These are phyloP conservation scores for Hylia prasina DNA, from an alignment of 2,113 vertebrate species.

Conservation along the genomic window DNA sequence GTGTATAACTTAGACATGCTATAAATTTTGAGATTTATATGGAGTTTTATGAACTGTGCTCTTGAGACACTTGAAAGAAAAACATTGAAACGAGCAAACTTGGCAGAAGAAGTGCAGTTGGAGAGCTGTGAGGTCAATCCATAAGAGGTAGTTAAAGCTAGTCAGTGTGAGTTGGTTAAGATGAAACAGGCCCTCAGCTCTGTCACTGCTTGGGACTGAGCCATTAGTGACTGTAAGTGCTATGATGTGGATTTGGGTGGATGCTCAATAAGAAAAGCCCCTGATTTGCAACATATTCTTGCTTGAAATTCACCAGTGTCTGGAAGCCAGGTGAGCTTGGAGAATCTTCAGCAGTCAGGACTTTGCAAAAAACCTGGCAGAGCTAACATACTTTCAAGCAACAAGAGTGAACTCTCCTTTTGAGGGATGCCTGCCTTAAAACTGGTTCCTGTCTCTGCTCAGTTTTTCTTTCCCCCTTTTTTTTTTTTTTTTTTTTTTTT, in stretches of 20 bases:
- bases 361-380: not conserved
- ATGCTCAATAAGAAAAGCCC: not conserved
- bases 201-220: slow-evolving; percentile 10
- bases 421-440: not conserved
- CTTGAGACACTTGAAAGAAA: slow-evolving; percentile 42
- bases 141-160: not conserved
- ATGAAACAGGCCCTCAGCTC: not conserved
- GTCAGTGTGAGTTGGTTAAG: slow-evolving; percentile 22
- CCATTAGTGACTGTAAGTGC: not conserved
- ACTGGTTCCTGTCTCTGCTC: not conserved
- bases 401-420: not conserved
- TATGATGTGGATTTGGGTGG: not conserved
- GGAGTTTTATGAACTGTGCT: slow-evolving; percentile 4
- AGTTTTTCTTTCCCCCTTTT: not conserved
- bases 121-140: not conserved
- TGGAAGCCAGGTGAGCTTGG: not conserved
- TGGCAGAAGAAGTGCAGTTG: slow-evolving; percentile 26
- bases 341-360: not conserved
- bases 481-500: too few species aligned
- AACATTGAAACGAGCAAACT: not conserved
- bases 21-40: slow-evolving; percentile 51
- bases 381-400: not conserved
- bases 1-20: slow-evolving; percentile 23
- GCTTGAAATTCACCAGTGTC: not conserved
- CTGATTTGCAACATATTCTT: not conserved